Percentiles rank a stretch among this genome's conserved stretches.
These are phyloP conservation scores for Oreocharis arfaki DNA, from an alignment of 2,113 vertebrate genomes.

Conservation along the genomic window DNA sequence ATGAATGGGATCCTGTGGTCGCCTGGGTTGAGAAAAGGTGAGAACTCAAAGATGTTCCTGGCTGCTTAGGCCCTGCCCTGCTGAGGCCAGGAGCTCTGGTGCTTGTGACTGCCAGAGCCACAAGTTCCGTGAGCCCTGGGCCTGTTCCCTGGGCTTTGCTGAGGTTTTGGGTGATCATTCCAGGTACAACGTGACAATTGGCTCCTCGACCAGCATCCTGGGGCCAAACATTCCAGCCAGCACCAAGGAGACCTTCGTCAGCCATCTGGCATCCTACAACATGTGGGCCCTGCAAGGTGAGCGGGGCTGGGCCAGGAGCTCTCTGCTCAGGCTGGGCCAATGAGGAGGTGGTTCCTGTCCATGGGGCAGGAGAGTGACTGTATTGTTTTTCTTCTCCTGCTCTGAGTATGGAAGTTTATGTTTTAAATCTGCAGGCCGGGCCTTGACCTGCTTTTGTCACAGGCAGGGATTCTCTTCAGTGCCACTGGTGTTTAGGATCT, in stretches of 20 bases:
- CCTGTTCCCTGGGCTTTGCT: not conserved
- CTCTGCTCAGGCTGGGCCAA: not conserved
- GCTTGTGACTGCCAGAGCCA: not conserved
- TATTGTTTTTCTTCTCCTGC: not conserved
- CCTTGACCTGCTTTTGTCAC: not conserved
- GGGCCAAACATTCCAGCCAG: constrained; percentile 85
- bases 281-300: constrained; percentile 93
- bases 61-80: not conserved
- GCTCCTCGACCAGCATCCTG: constrained; percentile 88
- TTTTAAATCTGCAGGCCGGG: not conserved
- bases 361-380: rapidly evolving
- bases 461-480: not conserved
- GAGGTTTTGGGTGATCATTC: not conserved
- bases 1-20: constrained; percentile 92
- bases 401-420: not conserved
- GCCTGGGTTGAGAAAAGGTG: constrained; percentile 92
- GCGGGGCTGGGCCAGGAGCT: not conserved
- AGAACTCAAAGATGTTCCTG: not conserved
- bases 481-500: not conserved
- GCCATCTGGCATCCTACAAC: constrained; percentile 89
- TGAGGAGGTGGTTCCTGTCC: not conserved
- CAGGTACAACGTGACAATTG: constrained; percentile 88
- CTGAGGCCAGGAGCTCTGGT: not conserved
- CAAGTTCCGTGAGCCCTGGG: not conserved
- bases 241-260: constrained; percentile 84